Conservation (phyloP, 2,113 vertebrate genomes). For the Junco hyemalis region DNA sequence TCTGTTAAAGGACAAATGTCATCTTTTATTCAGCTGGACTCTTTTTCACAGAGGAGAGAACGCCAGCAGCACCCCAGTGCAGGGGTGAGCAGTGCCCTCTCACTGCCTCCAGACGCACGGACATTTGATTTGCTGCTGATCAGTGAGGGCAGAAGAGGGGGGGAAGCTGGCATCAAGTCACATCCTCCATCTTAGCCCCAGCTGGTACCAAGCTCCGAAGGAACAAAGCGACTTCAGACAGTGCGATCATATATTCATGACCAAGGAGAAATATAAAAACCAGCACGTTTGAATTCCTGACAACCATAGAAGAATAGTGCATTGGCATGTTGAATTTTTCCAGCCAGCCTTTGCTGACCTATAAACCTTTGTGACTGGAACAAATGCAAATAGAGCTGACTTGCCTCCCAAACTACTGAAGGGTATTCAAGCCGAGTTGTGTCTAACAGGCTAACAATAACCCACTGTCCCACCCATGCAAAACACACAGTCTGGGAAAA, state of each 20-base stretch:
- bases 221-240: conserved; percentile 71
- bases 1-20: conserved; percentile 14
- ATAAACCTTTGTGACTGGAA: conserved; percentile 96
- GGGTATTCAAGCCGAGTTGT: conserved; percentile 86
- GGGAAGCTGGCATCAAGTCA: conserved; percentile 69
- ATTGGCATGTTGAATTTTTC: conserved; percentile 74
- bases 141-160: conserved; percentile 31
- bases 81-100: conserved; percentile 61
- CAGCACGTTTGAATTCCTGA: conserved; percentile 70
- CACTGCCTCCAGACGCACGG: conserved; percentile 61
- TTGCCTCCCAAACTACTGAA: conserved; percentile 87
- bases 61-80: background rate
- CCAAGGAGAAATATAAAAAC: conserved; percentile 71
- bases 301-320: conserved; percentile 72
- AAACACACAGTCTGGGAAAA: conserved; percentile 77
- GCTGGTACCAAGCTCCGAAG: conserved; percentile 73
- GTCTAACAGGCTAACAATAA: conserved; percentile 85
- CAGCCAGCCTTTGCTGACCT: conserved; percentile 90
- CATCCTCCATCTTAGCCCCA: conserved; percentile 75
- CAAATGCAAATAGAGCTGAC: conserved; percentile 95
- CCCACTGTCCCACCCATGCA: conserved; percentile 77
- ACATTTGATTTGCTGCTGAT: conserved; percentile 55
- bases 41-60: background rate
- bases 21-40: conserved; percentile 6
- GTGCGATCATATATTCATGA: conserved; percentile 74